Conservation (phyloP, 2,113 vertebrate species). For the Myotis yumanensis region DNA sequence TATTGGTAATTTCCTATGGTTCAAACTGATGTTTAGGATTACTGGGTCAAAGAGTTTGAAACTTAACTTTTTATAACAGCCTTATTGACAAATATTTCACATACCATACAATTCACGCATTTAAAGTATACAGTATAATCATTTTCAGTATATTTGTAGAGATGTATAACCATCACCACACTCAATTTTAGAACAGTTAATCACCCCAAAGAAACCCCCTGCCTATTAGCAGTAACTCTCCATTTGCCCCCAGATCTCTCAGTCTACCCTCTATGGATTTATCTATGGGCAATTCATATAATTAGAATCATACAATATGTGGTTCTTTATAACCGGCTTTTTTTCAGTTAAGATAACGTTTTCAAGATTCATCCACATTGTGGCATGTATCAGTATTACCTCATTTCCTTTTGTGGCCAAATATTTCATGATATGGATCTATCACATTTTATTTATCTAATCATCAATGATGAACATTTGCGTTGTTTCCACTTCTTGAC, state of each 20-base stretch:
- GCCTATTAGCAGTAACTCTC: background rate
- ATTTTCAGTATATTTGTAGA: background rate
- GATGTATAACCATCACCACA: background rate
- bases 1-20: background rate
- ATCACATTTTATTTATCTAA: slow-evolving; percentile 14
- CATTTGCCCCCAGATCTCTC: background rate
- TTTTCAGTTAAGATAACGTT: background rate
- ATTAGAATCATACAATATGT: background rate
- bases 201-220: background rate
- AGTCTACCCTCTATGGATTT: background rate
- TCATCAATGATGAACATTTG: background rate
- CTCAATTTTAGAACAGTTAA: background rate
- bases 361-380: background rate
- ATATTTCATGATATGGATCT: background rate
- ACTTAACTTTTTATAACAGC: background rate
- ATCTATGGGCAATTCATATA: background rate
- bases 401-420: background rate
- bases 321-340: background rate
- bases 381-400: background rate
- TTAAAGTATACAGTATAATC: background rate
- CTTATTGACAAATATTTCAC: background rate
- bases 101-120: background rate
- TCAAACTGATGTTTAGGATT: slow-evolving; percentile 32
- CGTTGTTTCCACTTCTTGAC: background rate
- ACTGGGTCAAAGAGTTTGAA: background rate